Evolutionary conservation across 2,113 vertebrate genomes (phyloP).

Genomic region (Gasterosteus aculeatus): DNA sequence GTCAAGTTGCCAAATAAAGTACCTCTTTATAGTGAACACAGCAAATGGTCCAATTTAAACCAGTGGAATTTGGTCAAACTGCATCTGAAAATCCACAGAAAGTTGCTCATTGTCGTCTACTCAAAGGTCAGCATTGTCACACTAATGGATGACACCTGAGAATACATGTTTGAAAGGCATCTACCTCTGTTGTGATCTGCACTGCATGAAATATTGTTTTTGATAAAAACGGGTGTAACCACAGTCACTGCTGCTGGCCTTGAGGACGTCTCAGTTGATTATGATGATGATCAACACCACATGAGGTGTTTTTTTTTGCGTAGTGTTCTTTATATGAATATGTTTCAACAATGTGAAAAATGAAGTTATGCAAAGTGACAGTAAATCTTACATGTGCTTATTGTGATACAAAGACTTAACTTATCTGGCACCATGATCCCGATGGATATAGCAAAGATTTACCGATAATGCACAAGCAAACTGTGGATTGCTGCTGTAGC

Average conservation of each 20-base stretch:
- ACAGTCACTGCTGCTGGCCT: too few relatives aligned
- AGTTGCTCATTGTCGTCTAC: neutral
- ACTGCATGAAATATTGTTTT: neutral
- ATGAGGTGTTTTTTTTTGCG: neutral
- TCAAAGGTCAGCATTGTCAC: neutral
- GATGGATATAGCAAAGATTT: neutral
- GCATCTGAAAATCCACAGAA: neutral
- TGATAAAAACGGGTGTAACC: neutral
- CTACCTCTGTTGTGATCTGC: neutral
- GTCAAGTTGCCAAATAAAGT: constrained; percentile 37
- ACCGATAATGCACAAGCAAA: neutral
- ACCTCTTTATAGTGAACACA: constrained; percentile 31
- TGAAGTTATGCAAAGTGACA: neutral
- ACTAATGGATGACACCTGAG: neutral
- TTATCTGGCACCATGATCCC: neutral
- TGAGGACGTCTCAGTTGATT: neutral
- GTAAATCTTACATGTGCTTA: neutral
- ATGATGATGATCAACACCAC: neutral
- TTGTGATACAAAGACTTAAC: neutral
- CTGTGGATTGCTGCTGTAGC: neutral
- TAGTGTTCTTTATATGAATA: neutral
- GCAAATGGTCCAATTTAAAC: constrained; percentile 27
- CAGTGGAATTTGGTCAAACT: neutral
- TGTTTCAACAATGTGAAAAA: neutral
- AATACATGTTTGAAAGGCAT: neutral